Conservation (phyloP, 2,888 invertebrate species). For the Coenonympha glycerion region DNA sequence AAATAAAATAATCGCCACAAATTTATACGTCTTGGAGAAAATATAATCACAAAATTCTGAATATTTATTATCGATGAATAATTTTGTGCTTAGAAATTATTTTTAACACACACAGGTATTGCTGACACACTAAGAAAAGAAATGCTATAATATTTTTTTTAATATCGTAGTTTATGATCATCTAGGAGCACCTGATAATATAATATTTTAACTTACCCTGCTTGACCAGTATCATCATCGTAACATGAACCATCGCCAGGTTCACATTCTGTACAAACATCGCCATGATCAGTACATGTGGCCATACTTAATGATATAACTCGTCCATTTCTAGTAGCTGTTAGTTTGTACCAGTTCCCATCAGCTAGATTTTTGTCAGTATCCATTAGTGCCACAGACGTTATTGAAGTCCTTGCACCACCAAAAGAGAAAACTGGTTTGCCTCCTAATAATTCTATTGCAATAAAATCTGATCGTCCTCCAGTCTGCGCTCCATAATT, state of each 20-base stretch:
- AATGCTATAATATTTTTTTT: background rate
- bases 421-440: constrained; percentile 92
- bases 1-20: background rate
- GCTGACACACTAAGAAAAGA: too few relatives aligned
- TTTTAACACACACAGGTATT: too few relatives aligned
- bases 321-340: constrained; percentile 91
- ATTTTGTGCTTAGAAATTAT: too few relatives aligned
- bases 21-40: too few relatives aligned
- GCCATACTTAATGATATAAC: constrained; percentile 90
- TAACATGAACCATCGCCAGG: constrained; percentile 89
- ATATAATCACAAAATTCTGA: too few relatives aligned
- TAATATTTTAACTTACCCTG: constrained; percentile 84
- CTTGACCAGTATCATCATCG: constrained; percentile 89
- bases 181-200: too few relatives aligned
- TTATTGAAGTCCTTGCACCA: constrained; percentile 90
- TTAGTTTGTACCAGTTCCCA: constrained; percentile 94
- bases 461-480: constrained; percentile 93
- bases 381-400: constrained; percentile 82
- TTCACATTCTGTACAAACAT: constrained; percentile 88
- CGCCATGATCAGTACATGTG: constrained; percentile 89
- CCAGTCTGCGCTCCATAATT: constrained; percentile 92
- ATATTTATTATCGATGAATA: too few relatives aligned
- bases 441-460: constrained; percentile 90
- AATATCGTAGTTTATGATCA: too few relatives aligned
- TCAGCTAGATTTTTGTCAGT: constrained; percentile 82